Conservation (phyloP, 2,888 invertebrate genomes). For the Sthenelais limicola region DNA sequence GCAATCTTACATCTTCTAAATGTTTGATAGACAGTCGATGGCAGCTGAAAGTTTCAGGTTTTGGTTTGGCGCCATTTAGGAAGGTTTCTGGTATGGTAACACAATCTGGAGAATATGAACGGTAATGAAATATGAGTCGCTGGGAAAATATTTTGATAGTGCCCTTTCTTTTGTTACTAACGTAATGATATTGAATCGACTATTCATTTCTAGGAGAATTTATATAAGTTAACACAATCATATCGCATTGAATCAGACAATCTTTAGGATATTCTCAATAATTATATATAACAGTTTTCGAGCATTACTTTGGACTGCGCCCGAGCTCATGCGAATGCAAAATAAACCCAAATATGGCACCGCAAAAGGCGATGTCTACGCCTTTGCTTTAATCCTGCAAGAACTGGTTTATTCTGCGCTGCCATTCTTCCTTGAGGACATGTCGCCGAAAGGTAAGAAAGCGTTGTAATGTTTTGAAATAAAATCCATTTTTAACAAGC, state of each 20-base stretch:
- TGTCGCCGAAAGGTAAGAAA: slow-evolving; percentile 38
- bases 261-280: too few relatives aligned
- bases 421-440: slow-evolving; percentile 53
- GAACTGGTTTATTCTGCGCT: slow-evolving; percentile 81
- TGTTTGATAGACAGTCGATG: slow-evolving; percentile 89
- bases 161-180: too few relatives aligned
- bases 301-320: slow-evolving; percentile 75
- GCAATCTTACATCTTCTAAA: slow-evolving; percentile 86
- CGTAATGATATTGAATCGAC: neutral
- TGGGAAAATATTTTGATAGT: too few relatives aligned
- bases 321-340: slow-evolving; percentile 82
- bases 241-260: too few relatives aligned
- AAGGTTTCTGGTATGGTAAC: slow-evolving; percentile 17
- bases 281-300: slow-evolving; percentile 22
- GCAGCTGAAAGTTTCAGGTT: slow-evolving; percentile 88
- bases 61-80: slow-evolving; percentile 77
- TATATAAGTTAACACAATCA: too few relatives aligned
- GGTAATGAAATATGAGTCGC: slow-evolving; percentile 10
- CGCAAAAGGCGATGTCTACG: slow-evolving; percentile 79
- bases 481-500: neutral
- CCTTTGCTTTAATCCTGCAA: slow-evolving; percentile 90
- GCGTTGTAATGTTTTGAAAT: too few relatives aligned
- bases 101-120: slow-evolving; percentile 32
- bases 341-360: slow-evolving; percentile 61
- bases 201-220: too few relatives aligned